Evolutionary conservation across 2,113 vertebrate species (phyloP), one percentile per base, ranked within the genome.

Genomic region (Mus musculus): DNA sequence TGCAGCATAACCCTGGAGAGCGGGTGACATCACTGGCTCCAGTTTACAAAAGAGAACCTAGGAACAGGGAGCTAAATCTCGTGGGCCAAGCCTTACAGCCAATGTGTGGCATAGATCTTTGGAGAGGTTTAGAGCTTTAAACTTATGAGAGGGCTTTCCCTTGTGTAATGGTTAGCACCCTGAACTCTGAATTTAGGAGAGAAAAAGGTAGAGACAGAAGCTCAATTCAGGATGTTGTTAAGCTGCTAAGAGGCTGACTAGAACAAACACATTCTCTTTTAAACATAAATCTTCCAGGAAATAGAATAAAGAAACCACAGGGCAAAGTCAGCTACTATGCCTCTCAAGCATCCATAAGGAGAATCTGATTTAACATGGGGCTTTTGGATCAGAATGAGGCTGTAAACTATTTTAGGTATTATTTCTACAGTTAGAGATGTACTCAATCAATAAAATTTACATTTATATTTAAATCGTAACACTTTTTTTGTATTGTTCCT

Each of bases 261-360:
- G 78, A 69, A 92, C 56, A 96, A 91, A 93, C 42, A 80, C 22
- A 81, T 82, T 95, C 52, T 85, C 19, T 96, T 92, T 94, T 81
- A 49, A 71, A 75, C 10, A 65, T 78, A 84, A 82, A 72, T 54
- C 28, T 93, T 65, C 69, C 59, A 78, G 91, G 63, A 96, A 91
- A 59, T 33, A 87, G 90, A 36, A 65, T 77, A 30, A 80, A 26
- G 56, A n/a, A 59, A 49, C 24, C 24, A 73, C 46, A 42, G 7
- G 13, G 92, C 52, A 89, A 97, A 56, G 88, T 76, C 72, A 90
- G 39, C 36, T 92, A 26, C 85, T 69, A 7, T 49, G 56, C 24
- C 24, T 85, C 46, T 67, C 91, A 33, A 42, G 86, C 61, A 19
- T 63, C n/a, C 89, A 0, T 80, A 42, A 75, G 7, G 20, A 33